Conservation (phyloP, 2,797 vertebrate species). For the Girardinus metallicus region DNA sequence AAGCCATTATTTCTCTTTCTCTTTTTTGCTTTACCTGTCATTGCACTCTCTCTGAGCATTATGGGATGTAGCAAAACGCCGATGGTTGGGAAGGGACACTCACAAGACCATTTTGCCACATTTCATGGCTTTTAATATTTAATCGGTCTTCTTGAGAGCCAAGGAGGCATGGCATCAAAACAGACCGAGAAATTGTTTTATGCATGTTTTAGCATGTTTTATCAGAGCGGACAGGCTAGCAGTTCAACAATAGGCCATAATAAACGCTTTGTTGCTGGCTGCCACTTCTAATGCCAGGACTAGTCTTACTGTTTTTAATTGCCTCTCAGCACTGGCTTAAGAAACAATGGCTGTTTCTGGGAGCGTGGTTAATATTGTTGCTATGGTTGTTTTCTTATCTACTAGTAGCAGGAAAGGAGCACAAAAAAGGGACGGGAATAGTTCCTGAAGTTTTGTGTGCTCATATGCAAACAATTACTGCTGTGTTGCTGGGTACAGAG, state of each 20-base stretch:
- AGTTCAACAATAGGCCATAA: conserved; percentile 53
- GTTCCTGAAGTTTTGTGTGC: conserved; percentile 37
- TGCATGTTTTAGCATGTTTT: conserved; percentile 43
- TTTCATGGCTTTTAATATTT: conserved; percentile 7
- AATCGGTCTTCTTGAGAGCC: conserved; percentile 23
- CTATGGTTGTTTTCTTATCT: conserved; percentile 69
- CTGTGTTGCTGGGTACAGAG: conserved; percentile 19
- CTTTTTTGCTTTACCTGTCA: neutral
- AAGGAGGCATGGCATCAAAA: conserved; percentile 48
- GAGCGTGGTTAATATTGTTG: conserved; percentile 44
- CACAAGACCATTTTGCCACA: neutral
- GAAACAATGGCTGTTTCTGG: conserved; percentile 66
- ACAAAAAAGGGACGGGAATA: conserved; percentile 31
- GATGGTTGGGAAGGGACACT: neutral
- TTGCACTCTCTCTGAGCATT: neutral
- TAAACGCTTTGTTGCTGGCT: conserved; percentile 51
- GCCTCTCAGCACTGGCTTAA: conserved; percentile 54
- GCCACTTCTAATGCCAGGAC: conserved; percentile 56
- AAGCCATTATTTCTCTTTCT: neutral
- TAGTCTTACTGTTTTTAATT: conserved; percentile 73
- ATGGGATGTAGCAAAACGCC: neutral
- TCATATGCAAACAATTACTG: conserved; percentile 11
- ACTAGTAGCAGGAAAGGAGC: conserved; percentile 53
- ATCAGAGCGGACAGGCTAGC: conserved; percentile 54
- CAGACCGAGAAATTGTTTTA: conserved; percentile 26